phyloP scores from a whole-genome alignment of 2,113 vertebrate genomes.

The Telmatochromis sp. region DNA sequence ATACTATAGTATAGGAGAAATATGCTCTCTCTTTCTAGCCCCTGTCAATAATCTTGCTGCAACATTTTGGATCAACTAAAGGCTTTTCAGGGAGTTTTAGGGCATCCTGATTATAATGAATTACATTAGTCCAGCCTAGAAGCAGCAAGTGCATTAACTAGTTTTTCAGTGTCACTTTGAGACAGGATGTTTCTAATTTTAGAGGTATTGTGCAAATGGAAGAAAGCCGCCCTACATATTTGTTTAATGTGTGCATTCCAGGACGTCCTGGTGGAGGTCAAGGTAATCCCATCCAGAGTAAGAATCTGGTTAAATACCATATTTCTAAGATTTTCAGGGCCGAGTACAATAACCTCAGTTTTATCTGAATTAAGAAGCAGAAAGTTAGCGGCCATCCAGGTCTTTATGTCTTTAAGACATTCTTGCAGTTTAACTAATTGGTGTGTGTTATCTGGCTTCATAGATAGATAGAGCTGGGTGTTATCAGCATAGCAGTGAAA shows the following conservation, averaged over 20 bases:
- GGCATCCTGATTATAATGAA: neutral
- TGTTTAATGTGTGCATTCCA: neutral
- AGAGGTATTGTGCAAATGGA: neutral
- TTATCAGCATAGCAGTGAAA: neutral
- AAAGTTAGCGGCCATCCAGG: neutral
- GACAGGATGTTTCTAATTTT: neutral
- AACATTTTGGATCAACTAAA: neutral
- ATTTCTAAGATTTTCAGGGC: neutral
- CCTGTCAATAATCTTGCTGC: neutral
- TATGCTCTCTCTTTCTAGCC: neutral
- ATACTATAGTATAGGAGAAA: neutral
- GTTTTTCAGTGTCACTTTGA: neutral
- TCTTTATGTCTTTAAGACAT: neutral
- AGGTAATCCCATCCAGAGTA: neutral
- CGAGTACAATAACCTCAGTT: neutral
- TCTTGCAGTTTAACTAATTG: neutral
- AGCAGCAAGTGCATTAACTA: neutral
- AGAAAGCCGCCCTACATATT: neutral
- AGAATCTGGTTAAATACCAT: neutral
- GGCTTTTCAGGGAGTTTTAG: neutral
- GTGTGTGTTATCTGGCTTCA: neutral
- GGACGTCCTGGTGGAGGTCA: neutral
- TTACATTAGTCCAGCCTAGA: neutral
- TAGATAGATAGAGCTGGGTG: neutral
- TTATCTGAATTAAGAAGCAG: neutral